Base-by-base conservation (phyloP, 2,888 invertebrate species). In the Gymnoscelis rufifasciata region DNA sequence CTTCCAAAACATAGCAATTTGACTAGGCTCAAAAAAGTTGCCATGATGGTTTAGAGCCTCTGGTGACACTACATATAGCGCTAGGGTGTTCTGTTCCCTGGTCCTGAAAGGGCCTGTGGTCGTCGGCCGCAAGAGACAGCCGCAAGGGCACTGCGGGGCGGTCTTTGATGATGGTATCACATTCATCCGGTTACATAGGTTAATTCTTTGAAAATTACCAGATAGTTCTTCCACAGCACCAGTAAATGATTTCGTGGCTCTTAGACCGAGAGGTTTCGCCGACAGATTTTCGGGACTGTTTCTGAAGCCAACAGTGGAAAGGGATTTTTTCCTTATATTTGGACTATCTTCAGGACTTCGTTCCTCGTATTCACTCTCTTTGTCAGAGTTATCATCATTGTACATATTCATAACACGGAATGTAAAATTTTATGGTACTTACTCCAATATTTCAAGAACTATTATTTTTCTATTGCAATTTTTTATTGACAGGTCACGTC, bases 1-100 rank as follows among this genome's bases (percentile, higher is more conserved):
- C 66, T 92, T 93, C 92, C 92, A 93, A 50, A 89, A 87, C 62
- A 87, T 88, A 0, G 92, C 91, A 47, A 93, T 91, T 64, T 92
- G 90, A 38, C 75, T 86, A 0, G 90, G 76, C 10, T 89, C 84
- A 59, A 91, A 90, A 56, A 73, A 79, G 50, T 84, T 89, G 1
- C 92, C 92, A 65, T 91, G 88, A 50, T 89, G 81, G 35, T 70
- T 81, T 10, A 91, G 74, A 31, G 89, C 86, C 39, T 90, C 89
- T n/a, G 90, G 88, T 3, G 87, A 73, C 8, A 91, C 89, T 11
- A 89, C 78, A 51, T 83, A 78, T 1, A 88, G 73, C 0, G 84
- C 82, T 14, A 87, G 61, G 0, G 87, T 83, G 37, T 70, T 76
- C 58, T 77, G 74, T 43, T 88, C 88, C 15, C 88, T 65, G 6